Conservation (phyloP, 2,113 vertebrate genomes). For the Cyanocitta stelleri region DNA sequence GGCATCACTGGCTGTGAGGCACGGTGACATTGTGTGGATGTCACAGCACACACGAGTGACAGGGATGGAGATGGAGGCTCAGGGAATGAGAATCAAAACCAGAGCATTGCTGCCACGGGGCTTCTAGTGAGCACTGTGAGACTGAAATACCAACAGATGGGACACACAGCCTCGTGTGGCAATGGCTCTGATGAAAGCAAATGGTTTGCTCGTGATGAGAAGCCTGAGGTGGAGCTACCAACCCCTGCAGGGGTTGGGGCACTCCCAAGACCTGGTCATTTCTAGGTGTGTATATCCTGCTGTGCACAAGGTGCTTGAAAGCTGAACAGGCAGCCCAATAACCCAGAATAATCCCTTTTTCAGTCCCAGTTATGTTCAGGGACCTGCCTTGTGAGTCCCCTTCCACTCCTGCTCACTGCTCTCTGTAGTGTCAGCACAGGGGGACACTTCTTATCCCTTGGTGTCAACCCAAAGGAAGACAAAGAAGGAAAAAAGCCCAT, state of each 20-base stretch:
- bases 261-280: not conserved
- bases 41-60: not conserved
- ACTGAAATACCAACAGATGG: not conserved
- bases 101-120: not conserved
- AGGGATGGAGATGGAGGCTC: slow-evolving; percentile 16
- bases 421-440: not conserved
- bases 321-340: not conserved
- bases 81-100: not conserved
- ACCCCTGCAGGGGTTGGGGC: not conserved
- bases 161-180: not conserved
- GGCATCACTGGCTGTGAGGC: not conserved
- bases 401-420: not conserved
- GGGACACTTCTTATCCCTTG: not conserved
- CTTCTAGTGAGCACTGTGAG: not conserved
- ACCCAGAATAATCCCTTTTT: not conserved
- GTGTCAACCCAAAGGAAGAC: not conserved
- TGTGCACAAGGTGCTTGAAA: not conserved
- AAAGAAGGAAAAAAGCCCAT: not conserved
- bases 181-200: not conserved
- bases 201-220: not conserved
- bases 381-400: not conserved
- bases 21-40: not conserved
- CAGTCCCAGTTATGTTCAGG: not conserved
- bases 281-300: rapidly evolving
- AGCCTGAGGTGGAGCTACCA: not conserved